Evolutionary conservation across 2,797 vertebrate genomes (phyloP), one percentile per base, ranked within the genome.

Genomic region (Aselliscus stoliczkanus): DNA sequence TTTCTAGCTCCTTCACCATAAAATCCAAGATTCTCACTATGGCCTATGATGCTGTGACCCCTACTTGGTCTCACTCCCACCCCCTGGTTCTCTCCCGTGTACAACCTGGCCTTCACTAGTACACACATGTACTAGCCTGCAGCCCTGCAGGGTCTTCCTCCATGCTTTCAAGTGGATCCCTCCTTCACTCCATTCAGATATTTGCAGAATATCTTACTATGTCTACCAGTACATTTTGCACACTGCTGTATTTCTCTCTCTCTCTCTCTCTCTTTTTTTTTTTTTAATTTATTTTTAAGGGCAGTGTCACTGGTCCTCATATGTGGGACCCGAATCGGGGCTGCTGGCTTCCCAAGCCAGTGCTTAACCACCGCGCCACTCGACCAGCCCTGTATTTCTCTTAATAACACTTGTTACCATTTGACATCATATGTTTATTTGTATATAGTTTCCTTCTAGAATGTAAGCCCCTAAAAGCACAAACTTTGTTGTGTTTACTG

Each of bases 401-500:
- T 15, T 60, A 31, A 39, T 31, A 81, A 58, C 37, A 77, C 27
- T 25, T 47, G 44, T 54, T 34, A 83, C 21, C 31, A 29, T 20
- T 56, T 89, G 31, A 72, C 15, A 82, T 72, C 37, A 50, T 39
- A 3, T 31, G 84, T 60, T 87, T 90, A 84, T 91, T 44, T 88
- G 10, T 44, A 8, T 27, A 18, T 62, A 88, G 82, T 44, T 13
- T 56, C 34, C 34, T 60, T 76, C 37, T 27, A 88, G 20, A 64
- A 29, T 20, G 27, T 94, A 73, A 56, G 31, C 4, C 31, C 4
- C n/a, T 7, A 62, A 72, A 12, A 85, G 42, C 9, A 93, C n/a
- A 79, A 31, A 47, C 7, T 88, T 73, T 77, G 27, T 85, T 90
- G 60, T 85, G 17, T 64, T 88, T 75, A 69, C 23, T 56, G n/a